Conservation (phyloP, 1,140 invertebrate species). For the Drosophila nigromelanica region DNA sequence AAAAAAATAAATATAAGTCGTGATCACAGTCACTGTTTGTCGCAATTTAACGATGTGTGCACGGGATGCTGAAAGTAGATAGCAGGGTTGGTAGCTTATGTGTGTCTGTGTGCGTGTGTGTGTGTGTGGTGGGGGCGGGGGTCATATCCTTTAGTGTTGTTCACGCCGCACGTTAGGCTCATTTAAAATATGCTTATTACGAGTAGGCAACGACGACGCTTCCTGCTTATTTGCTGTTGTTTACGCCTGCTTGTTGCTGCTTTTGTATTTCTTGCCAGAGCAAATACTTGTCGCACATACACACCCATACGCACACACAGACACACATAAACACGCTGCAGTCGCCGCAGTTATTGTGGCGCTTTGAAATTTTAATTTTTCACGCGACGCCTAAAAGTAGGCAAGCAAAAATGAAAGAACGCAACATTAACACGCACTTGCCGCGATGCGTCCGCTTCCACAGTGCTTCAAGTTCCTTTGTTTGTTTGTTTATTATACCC, state of each 20-base stretch:
- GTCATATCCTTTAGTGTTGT: slow-evolving; percentile 61
- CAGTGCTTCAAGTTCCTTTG: slow-evolving; percentile 30
- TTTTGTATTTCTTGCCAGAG: slow-evolving; percentile 55
- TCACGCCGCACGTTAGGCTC: slow-evolving; percentile 45
- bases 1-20: not conserved
- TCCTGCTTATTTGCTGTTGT: slow-evolving; percentile 73
- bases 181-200: slow-evolving; percentile 70
- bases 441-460: slow-evolving; percentile 17
- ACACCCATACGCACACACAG: slow-evolving; percentile 23
- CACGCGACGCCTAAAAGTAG: slow-evolving; percentile 72
- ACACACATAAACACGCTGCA: slow-evolving; percentile 5
- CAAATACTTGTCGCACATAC: slow-evolving; percentile 53
- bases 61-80: not conserved
- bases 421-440: slow-evolving; percentile 44
- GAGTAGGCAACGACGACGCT: slow-evolving; percentile 39
- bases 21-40: slow-evolving; percentile 7
- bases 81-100: not conserved
- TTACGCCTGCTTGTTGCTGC: slow-evolving; percentile 56
- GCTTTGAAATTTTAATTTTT: slow-evolving; percentile 81
- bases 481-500: slow-evolving; percentile 17
- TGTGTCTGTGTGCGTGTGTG: not conserved
- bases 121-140: not conserved
- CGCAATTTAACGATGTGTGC: not conserved
- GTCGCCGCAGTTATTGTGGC: slow-evolving; percentile 54
- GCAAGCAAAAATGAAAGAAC: slow-evolving; percentile 39